A percentile compares a stretch with the other conserved stretches of the same genome.
These are phyloP conservation scores for Polydrusus tereticollis DNA, from an alignment of 2,888 invertebrate species.

Conservation along the genomic window DNA sequence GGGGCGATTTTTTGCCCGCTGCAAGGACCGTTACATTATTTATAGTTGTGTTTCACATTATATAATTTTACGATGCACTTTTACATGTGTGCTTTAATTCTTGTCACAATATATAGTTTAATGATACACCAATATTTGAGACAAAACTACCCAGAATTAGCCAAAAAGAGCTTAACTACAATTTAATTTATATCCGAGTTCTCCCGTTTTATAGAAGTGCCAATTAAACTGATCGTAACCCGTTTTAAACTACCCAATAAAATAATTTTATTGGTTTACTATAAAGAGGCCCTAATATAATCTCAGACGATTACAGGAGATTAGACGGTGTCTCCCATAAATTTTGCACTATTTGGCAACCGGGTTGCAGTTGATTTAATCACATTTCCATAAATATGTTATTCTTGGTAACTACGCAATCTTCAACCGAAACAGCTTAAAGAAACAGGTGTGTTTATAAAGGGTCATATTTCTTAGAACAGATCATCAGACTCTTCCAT, in stretches of 20 bases:
- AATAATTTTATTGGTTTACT: conserved; percentile 1
- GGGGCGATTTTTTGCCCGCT: too few species aligned
- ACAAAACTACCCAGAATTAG: conserved; percentile 1
- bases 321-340: background rate
- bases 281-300: conserved; percentile 1
- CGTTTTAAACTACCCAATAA: conserved; percentile 6
- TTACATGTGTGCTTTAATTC: background rate
- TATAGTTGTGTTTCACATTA: too few species aligned
- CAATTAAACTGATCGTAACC: conserved; percentile 23
- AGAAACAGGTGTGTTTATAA: too few species aligned
- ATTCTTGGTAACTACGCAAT: too few species aligned
- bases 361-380: too few species aligned
- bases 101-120: background rate
- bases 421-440: too few species aligned
- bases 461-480: too few species aligned
- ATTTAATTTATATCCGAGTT: conserved; percentile 24
- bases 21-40: too few species aligned
- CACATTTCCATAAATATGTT: too few species aligned
- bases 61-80: background rate
- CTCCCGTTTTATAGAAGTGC: conserved; percentile 4
- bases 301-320: background rate
- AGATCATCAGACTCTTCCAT: too few species aligned
- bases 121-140: background rate
- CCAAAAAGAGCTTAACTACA: background rate
- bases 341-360: too few species aligned